These are phyloP conservation scores for Drosophila leonis DNA, from an alignment of 2,888 invertebrate genomes.

Conservation along the genomic window DNA sequence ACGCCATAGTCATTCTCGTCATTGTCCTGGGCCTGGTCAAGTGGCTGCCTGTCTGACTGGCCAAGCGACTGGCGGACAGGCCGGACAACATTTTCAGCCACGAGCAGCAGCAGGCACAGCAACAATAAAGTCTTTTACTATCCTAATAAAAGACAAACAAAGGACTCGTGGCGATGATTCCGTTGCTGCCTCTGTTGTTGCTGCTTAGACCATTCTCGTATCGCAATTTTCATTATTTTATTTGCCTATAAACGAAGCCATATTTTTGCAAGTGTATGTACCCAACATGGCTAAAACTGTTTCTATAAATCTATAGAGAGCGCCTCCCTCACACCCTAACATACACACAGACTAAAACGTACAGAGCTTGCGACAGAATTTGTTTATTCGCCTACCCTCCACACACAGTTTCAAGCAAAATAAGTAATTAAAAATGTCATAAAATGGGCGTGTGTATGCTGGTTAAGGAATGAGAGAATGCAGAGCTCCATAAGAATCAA, in stretches of 20 bases:
- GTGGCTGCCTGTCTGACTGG: conserved; percentile 55
- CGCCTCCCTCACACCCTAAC: conserved; percentile 10
- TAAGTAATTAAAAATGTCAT: conserved; percentile 78
- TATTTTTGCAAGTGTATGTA: conserved; percentile 71
- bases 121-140: conserved; percentile 83
- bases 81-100: conserved; percentile 35
- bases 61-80: conserved; percentile 10
- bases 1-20: conserved; percentile 72
- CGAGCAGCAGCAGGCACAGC: conserved; percentile 49
- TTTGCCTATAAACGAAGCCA: conserved; percentile 83
- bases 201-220: conserved; percentile 70
- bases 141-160: conserved; percentile 84
- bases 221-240: conserved; percentile 85
- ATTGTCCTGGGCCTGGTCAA: conserved; percentile 71
- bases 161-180: conserved; percentile 64
- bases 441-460: conserved; percentile 48
- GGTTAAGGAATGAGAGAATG: not conserved
- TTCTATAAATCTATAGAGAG: conserved; percentile 48
- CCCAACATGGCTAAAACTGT: conserved; percentile 29
- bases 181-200: conserved; percentile 26
- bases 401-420: conserved; percentile 64
- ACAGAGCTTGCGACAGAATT: conserved; percentile 47
- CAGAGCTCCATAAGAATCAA: conserved; percentile 66
- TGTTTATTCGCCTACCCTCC: conserved; percentile 65
- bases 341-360: conserved; percentile 8